Percentiles rank a stretch among this genome's conserved stretches.
Conservation (phyloP, 1,140 invertebrate genomes). For the Chrysoperla carnea region DNA sequence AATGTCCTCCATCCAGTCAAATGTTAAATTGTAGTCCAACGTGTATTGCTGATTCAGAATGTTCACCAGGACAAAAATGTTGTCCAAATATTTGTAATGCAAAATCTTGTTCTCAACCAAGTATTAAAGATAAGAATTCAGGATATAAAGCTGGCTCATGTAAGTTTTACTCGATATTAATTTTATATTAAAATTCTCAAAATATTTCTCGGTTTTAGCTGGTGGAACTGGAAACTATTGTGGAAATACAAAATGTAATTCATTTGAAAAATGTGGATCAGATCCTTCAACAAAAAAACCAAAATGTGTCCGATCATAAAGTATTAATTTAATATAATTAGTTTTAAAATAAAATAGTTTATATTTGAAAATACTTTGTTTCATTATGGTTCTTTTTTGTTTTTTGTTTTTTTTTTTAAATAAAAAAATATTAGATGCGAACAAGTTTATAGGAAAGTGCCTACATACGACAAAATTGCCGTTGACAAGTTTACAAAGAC, state of each 20-base stretch:
- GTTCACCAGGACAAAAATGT: constrained; percentile 39
- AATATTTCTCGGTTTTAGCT: constrained; percentile 19
- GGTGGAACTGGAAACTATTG: constrained; percentile 37
- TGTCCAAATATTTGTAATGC: constrained; percentile 49
- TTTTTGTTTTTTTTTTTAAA: no score
- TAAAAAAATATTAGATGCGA: no score
- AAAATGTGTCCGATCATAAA: constrained; percentile 40
- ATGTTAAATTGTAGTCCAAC: constrained; percentile 42
- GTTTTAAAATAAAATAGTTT: no score
- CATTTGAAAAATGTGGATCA: constrained; percentile 43
- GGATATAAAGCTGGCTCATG: constrained; percentile 4
- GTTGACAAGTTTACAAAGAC: no score
- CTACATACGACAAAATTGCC: no score
- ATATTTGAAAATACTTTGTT: no score
- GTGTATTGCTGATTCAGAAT: constrained; percentile 43
- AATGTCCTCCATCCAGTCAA: constrained; percentile 42
- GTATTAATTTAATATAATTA: background rate
- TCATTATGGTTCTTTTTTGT: no score
- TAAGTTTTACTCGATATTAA: constrained; percentile 3
- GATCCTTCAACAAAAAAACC: constrained; percentile 42
- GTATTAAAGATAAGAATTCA: constrained; percentile 7
- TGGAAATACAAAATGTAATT: constrained; percentile 43
- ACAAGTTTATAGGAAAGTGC: no score
- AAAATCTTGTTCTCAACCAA: constrained; percentile 37
- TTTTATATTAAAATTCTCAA: constrained; percentile 2